These are phyloP conservation scores for Zonotrichia leucophrys DNA, from an alignment of 2,113 vertebrate genomes.

Conservation along the genomic window DNA sequence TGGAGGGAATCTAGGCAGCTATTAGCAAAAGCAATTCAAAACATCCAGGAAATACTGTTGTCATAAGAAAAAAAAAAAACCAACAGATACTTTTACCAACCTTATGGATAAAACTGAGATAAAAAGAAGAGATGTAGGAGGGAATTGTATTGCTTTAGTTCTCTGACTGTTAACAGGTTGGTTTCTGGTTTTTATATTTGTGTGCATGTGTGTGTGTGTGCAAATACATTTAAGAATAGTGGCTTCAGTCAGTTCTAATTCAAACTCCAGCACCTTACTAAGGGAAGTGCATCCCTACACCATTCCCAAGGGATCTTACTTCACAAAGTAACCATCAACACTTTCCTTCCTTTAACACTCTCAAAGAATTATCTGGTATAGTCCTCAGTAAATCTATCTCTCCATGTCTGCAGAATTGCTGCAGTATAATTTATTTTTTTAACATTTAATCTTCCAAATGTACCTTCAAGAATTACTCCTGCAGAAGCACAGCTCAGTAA, in stretches of 20 bases:
- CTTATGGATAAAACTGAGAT: neutral
- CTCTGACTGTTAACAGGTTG: neutral
- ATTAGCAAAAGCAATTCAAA: neutral
- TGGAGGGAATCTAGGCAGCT: neutral
- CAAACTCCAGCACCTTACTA: neutral
- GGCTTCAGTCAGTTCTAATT: slow-evolving; percentile 45
- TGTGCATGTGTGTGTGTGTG: neutral
- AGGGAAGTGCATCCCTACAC: neutral
- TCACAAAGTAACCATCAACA: slow-evolving; percentile 13
- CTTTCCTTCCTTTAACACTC: slow-evolving; percentile 12
- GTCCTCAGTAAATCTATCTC: slow-evolving; percentile 35
- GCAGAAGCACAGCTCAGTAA: neutral
- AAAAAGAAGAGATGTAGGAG: neutral
- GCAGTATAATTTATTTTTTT: neutral
- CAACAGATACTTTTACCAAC: neutral
- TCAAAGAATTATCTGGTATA: slow-evolving; percentile 11
- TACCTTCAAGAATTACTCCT: neutral
- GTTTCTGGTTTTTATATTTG: neutral
- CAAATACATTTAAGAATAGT: slow-evolving; percentile 1
- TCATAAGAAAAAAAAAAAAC: neutral
- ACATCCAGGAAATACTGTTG: neutral
- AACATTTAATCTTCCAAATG: slow-evolving; percentile 43
- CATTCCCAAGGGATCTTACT: neutral
- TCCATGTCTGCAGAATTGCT: slow-evolving; percentile 4
- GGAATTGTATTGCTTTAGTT: neutral